A percentile compares a stretch with the other conserved stretches of the same genome.
phyloP scores from a whole-genome alignment of 2,888 invertebrate species.

The Thyatira batis region DNA sequence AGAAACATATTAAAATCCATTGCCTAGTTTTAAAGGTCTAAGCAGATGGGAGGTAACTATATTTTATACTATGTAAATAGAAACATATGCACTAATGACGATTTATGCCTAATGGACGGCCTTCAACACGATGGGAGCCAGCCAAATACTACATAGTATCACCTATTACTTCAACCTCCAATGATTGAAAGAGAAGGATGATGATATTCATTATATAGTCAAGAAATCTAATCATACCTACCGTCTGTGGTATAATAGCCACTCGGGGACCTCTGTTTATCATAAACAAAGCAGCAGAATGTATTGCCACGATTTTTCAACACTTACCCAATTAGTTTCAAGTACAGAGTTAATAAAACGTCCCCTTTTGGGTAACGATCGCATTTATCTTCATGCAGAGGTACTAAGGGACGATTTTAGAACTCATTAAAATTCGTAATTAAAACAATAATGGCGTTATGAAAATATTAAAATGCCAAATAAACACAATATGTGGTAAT shows the following conservation, averaged over 20 bases:
- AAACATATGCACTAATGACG: no score
- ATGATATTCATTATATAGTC: no score
- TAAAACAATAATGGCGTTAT: not conserved
- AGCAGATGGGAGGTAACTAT: no score
- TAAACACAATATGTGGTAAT: no score
- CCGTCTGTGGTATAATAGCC: not conserved
- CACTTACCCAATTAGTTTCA: conserved; percentile 14
- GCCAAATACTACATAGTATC: no score
- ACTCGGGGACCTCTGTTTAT: not conserved
- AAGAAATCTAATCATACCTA: not conserved
- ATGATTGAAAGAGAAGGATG: no score
- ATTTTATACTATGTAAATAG: no score
- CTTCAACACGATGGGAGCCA: no score
- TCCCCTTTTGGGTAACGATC: conserved; percentile 12
- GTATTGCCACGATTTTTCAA: conserved; percentile 10
- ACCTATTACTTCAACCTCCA: no score
- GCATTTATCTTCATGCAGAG: conserved; percentile 9
- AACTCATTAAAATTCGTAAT: not conserved
- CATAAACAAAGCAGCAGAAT: conserved; percentile 9
- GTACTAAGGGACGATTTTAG: not conserved
- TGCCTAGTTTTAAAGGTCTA: no score
- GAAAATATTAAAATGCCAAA: not conserved
- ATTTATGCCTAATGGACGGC: no score
- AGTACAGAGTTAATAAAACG: conserved; percentile 16
- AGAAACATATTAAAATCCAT: no score